Percentiles rank a stretch among this genome's conserved stretches.
phyloP scores from a whole-genome alignment of 1,140 invertebrate species.

The Drosophila chauvacae region DNA sequence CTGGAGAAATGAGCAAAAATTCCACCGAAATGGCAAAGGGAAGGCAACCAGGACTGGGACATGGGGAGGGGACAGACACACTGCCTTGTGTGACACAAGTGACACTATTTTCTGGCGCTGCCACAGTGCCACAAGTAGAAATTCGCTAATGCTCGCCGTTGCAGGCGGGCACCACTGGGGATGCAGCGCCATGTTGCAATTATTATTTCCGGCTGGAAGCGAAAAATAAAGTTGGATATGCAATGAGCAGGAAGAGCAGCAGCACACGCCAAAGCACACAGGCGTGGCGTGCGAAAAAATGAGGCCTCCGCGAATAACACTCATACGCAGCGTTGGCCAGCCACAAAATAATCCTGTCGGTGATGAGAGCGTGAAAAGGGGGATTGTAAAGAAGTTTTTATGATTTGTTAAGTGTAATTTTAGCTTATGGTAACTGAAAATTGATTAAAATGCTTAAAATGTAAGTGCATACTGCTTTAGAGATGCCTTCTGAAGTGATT shows the following conservation, averaged over 20 bases:
- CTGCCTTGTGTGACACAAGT: conserved; percentile 51
- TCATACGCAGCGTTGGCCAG: conserved; percentile 22
- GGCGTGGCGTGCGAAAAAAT: conserved; percentile 64
- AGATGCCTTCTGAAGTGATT: no score
- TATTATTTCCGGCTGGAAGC: conserved; percentile 79
- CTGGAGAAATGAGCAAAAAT: conserved; percentile 53
- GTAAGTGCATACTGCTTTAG: no score
- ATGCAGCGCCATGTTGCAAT: conserved; percentile 75
- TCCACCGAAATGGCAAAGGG: conserved; percentile 35
- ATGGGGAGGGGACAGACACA: conserved; percentile 3
- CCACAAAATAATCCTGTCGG: conserved; percentile 29
- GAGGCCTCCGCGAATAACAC: conserved; percentile 34
- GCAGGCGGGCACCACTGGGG: conserved; percentile 47
- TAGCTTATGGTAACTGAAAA: neutral
- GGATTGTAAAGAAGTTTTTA: neutral
- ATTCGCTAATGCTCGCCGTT: conserved; percentile 63
- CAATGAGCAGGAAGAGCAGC: conserved; percentile 77
- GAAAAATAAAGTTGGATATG: conserved; percentile 74
- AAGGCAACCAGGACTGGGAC: neutral
- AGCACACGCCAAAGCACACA: conserved; percentile 52
- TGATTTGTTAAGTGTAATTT: neutral
- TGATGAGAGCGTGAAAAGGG: conserved; percentile 15
- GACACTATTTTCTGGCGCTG: conserved; percentile 60
- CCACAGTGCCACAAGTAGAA: conserved; percentile 56
- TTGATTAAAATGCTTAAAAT: neutral